Evolutionary conservation across 2,113 vertebrate species (phyloP).

Genomic region (Physeter macrocephalus): DNA sequence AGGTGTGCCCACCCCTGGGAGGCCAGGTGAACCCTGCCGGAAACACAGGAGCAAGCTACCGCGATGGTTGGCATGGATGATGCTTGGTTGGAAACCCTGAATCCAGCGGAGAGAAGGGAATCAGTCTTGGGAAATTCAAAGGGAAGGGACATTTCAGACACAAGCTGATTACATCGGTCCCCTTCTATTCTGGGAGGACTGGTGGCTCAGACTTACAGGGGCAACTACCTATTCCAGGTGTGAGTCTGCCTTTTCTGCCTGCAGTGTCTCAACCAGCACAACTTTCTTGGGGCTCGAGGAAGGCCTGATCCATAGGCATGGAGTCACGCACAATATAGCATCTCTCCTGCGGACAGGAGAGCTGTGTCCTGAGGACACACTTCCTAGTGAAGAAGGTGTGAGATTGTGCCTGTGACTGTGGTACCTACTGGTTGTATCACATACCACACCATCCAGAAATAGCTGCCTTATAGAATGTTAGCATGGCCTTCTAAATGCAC

Average conservation of each 20-base stretch:
- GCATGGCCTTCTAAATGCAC: neutral
- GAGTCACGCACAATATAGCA: neutral
- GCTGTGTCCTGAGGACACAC: neutral
- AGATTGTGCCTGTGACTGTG: neutral
- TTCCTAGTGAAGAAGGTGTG: neutral
- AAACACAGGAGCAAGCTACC: neutral
- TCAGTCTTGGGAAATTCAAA: neutral
- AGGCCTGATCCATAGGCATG: neutral
- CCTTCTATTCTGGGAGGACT: neutral
- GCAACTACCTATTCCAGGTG: neutral
- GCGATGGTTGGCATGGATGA: neutral
- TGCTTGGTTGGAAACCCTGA: neutral
- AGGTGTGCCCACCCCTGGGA: rapidly evolving
- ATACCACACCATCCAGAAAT: neutral
- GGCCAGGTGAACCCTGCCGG: neutral
- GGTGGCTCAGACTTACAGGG: neutral
- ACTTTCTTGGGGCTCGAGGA: neutral
- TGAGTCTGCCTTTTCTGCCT: neutral
- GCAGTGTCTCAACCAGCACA: neutral
- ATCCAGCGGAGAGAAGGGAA: neutral
- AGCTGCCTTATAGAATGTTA: neutral
- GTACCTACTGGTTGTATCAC: neutral
- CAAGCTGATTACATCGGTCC: neutral
- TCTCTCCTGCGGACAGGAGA: neutral
- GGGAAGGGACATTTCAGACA: neutral